Conservation (phyloP, 2,888 invertebrate species). For the Anaspis maculata region DNA sequence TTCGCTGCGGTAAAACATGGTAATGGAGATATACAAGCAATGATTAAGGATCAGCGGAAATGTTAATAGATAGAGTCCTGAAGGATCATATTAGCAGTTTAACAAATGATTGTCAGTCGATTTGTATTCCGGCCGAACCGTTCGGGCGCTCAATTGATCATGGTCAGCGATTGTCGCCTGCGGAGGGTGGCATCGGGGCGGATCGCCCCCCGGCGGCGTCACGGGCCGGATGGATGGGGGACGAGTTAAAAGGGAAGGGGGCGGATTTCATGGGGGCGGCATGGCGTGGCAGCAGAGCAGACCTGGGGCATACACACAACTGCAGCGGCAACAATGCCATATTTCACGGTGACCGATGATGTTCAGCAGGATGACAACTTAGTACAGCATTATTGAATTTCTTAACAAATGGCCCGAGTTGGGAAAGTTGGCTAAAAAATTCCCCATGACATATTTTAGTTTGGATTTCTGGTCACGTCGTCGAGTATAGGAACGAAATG, state of each 20-base stretch:
- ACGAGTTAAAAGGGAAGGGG: too few relatives aligned
- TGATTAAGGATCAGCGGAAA: constrained; percentile 27
- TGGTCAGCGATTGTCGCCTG: constrained; percentile 27
- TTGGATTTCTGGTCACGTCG: constrained; percentile 41
- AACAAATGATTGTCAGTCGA: constrained; percentile 31
- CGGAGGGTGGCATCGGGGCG: constrained; percentile 9
- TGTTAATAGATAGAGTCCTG: constrained; percentile 29
- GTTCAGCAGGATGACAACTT: constrained; percentile 41
- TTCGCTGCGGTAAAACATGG: too few relatives aligned
- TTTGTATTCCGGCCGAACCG: constrained; percentile 30
- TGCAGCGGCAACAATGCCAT: constrained; percentile 30
- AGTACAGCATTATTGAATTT: constrained; percentile 43
- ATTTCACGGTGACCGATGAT: constrained; percentile 42
- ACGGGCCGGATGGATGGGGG: too few relatives aligned
- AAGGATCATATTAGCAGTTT: constrained; percentile 31
- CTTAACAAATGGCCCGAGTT: constrained; percentile 42
- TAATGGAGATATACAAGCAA: constrained; percentile 7
- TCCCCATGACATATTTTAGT: constrained; percentile 39
- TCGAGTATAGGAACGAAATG: constrained; percentile 43
- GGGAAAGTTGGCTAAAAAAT: constrained; percentile 37
- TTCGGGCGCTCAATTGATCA: constrained; percentile 29
- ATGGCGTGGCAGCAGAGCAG: too few relatives aligned
- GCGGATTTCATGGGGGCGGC: too few relatives aligned
- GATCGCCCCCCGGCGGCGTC: background rate
- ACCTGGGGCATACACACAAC: too few relatives aligned